Evolutionary conservation across 2,888 invertebrate species (phyloP).

Genomic region (Neuroscelio doddi): DNA sequence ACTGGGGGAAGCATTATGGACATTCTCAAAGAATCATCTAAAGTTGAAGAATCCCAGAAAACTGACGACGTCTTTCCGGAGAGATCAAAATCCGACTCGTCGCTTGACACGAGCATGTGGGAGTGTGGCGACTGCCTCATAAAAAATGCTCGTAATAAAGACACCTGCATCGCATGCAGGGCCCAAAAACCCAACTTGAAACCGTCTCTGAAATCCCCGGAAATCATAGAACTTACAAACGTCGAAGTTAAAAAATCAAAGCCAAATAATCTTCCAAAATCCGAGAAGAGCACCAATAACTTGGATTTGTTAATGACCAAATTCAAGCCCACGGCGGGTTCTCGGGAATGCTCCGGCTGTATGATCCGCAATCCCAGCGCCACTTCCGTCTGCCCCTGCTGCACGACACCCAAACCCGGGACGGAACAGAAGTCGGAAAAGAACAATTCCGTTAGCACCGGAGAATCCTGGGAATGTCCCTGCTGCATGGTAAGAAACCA

Average conservation of each 20-base stretch:
- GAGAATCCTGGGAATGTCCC: slow-evolving; percentile 74
- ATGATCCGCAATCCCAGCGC: slow-evolving; percentile 75
- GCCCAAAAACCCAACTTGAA: slow-evolving; percentile 47
- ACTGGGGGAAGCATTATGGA: no score
- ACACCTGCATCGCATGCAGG: slow-evolving; percentile 66
- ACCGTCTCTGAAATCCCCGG: neutral
- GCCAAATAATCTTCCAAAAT: slow-evolving; percentile 35
- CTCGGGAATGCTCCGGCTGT: slow-evolving; percentile 81
- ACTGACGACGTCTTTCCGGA: neutral
- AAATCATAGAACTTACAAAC: slow-evolving; percentile 1
- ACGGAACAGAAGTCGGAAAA: slow-evolving; percentile 9
- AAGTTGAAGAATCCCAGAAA: no score
- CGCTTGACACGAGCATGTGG: slow-evolving; percentile 60
- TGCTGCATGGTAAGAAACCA: slow-evolving; percentile 78
- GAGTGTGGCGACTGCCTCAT: slow-evolving; percentile 69
- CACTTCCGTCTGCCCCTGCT: slow-evolving; percentile 74
- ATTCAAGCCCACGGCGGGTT: slow-evolving; percentile 73
- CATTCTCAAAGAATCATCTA: no score
- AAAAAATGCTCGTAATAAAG: slow-evolving; percentile 59
- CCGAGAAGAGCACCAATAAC: slow-evolving; percentile 1
- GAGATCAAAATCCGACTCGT: no score
- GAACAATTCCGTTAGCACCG: neutral
- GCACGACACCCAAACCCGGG: slow-evolving; percentile 72
- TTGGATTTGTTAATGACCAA: slow-evolving; percentile 29
- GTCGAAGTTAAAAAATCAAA: neutral